These are phyloP conservation scores for Forbesichthys papilliferus DNA, from an alignment of 2,113 vertebrate genomes.

Conservation along the genomic window DNA sequence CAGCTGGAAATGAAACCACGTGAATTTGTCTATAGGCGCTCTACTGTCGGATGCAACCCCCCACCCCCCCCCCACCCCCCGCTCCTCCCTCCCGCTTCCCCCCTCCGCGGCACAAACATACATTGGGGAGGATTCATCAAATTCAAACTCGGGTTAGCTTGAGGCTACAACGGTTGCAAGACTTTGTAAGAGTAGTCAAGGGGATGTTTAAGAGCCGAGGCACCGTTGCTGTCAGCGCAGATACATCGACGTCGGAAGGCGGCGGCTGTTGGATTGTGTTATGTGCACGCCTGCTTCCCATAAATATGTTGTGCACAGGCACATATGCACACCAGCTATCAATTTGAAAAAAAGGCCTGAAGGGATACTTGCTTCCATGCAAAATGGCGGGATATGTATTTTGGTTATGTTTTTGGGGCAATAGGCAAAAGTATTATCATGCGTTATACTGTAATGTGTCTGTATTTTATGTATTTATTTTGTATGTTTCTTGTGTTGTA, in stretches of 20 bases:
- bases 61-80: slow-evolving; percentile 18
- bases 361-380: slow-evolving; percentile 4
- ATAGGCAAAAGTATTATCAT: background rate
- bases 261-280: background rate
- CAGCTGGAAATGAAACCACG: slow-evolving; percentile 59
- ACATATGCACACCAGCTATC: background rate
- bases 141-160: slow-evolving; percentile 48
- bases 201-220: slow-evolving; percentile 41
- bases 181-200: slow-evolving; percentile 43
- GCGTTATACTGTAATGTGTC: slow-evolving; percentile 9
- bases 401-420: background rate
- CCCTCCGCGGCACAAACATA: slow-evolving; percentile 34
- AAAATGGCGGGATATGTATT: background rate
- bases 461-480: slow-evolving; percentile 5
- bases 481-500: no score
- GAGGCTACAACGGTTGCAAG: slow-evolving; percentile 43
- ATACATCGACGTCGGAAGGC: slow-evolving; percentile 23
- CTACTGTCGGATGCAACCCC: slow-evolving; percentile 47
- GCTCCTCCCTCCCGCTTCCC: no score
- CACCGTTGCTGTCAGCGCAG: slow-evolving; percentile 46
- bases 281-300: slow-evolving; percentile 3
- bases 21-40: slow-evolving; percentile 64
- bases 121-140: slow-evolving; percentile 60
- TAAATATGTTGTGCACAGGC: background rate
- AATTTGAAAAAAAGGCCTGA: background rate